phyloP scores from a whole-genome alignment of 2,888 invertebrate genomes.

The Andrena fulva region DNA sequence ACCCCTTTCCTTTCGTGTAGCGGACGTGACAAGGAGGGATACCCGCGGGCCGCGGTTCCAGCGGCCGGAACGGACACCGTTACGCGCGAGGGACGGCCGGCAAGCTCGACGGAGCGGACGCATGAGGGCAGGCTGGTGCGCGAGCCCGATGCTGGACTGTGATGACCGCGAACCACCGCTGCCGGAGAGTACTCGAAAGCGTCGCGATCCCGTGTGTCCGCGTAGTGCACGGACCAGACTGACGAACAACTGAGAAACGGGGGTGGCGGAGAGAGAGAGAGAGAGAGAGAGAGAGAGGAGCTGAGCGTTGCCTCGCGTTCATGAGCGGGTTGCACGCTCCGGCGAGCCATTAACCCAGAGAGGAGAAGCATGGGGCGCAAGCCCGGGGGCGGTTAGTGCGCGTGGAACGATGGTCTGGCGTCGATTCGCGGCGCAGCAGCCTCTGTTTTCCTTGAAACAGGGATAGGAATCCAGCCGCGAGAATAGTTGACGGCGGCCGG shows the following conservation, averaged over 20 bases:
- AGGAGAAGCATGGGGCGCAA: slow-evolving; percentile 24
- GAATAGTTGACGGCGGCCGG: slow-evolving; percentile 1
- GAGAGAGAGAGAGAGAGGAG: neutral
- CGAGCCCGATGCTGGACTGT: slow-evolving; percentile 58
- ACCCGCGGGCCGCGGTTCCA: slow-evolving; percentile 34
- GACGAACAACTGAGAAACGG: slow-evolving; percentile 42
- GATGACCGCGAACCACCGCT: slow-evolving; percentile 45
- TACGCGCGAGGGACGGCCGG: slow-evolving; percentile 1
- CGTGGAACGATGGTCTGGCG: slow-evolving; percentile 47
- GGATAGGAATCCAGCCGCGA: neutral
- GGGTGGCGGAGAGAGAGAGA: slow-evolving; percentile 11
- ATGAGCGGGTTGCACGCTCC: neutral
- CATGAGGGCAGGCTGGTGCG: slow-evolving; percentile 3
- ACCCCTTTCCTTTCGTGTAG: slow-evolving; percentile 53
- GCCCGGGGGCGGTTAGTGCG: slow-evolving; percentile 6
- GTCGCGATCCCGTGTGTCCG: slow-evolving; percentile 24
- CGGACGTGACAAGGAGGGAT: slow-evolving; percentile 40
- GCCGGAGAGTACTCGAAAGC: slow-evolving; percentile 34
- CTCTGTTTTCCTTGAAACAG: slow-evolving; percentile 15
- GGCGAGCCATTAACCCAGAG: slow-evolving; percentile 9
- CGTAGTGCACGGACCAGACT: slow-evolving; percentile 34
- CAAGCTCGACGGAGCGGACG: neutral
- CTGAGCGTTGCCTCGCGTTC: neutral
- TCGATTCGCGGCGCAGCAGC: slow-evolving; percentile 53
- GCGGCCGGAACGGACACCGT: slow-evolving; percentile 22